Base-by-base conservation (phyloP, 2,888 invertebrate genomes). In the Atethmia centrago region DNA sequence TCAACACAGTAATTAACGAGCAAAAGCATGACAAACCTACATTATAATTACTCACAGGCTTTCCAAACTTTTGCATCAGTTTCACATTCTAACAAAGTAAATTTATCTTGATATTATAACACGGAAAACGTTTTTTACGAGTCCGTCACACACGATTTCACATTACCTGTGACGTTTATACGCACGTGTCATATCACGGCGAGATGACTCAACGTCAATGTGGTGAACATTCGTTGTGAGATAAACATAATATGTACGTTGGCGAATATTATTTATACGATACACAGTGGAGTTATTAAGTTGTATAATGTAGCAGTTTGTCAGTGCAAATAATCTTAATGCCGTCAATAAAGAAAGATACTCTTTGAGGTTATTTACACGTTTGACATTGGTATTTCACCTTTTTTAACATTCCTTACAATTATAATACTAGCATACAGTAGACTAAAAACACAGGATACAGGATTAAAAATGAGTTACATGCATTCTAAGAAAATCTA, bases 161-260 rank as follows among this genome's bases (percentile, higher is more conserved):
- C 56, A 47, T 70, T 25, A 71, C 56, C 56, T 79, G 72, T 64
- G 63, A 69, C 68, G 58, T 61, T 73, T 56, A 53, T 42, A 47
- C 49, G 36, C 49, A 62, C 49, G 31, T 74, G 45, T 62, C 61
- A 59, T 67, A 67, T 25, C 42, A 69, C 51, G 28, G n/a, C 19
- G 21, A 16, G 40, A 71, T 66, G 58, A 25, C 59, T 77, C 70
- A 40, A 21, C 4, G 56, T 42, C 68, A 77, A 58, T 56, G 69
- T 16, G 53, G 45, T 65, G 62, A 45, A 61, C 21, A 49, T 28
- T 21, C 31, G 36, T 40, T 49, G 25, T 4, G 31, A 40, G 45
- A 69, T 62, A 58, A 25, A 49, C n/a, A 28, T n/a, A n/a, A n/a
- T n/a, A n/a, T 19, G 19, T 28, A n/a, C 28, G 12, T 47, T 68